phyloP scores from a whole-genome alignment of 2,888 invertebrate genomes.

The Eupithecia dodoneata region DNA sequence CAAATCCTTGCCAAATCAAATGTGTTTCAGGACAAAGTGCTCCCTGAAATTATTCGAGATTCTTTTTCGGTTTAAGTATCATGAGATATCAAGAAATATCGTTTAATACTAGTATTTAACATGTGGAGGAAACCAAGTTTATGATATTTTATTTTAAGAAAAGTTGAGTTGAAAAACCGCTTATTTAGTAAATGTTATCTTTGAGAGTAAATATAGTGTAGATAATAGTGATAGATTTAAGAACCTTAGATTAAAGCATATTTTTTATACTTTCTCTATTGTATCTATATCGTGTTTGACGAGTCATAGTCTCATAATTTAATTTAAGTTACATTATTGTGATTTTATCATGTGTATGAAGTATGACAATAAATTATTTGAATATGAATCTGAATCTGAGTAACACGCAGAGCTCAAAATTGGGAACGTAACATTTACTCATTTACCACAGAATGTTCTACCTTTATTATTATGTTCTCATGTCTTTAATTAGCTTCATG shows the following conservation, averaged over 20 bases:
- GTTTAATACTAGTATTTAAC: background rate
- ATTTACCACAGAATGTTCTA: background rate
- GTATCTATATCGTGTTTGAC: too few species aligned
- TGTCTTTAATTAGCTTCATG: background rate
- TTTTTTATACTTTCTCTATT: too few species aligned
- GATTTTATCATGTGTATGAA: too few species aligned
- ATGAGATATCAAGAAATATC: background rate
- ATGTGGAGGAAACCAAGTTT: background rate
- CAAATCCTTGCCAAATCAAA: constrained; percentile 5
- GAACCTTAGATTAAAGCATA: too few species aligned
- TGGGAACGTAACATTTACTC: background rate
- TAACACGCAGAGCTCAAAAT: background rate
- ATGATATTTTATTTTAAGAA: background rate
- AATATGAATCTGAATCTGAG: too few species aligned
- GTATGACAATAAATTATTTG: too few species aligned
- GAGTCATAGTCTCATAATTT: too few species aligned
- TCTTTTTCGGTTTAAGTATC: background rate
- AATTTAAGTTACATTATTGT: too few species aligned
- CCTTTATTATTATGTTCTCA: constrained; percentile 1
- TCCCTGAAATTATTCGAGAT: background rate
- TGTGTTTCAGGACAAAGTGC: constrained; percentile 1
- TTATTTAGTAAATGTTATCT: background rate
- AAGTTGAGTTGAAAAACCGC: background rate
- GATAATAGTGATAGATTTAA: too few species aligned
- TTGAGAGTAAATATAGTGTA: background rate